phyloP scores from a whole-genome alignment of 2,113 vertebrate genomes.

The Caracal caracal region DNA sequence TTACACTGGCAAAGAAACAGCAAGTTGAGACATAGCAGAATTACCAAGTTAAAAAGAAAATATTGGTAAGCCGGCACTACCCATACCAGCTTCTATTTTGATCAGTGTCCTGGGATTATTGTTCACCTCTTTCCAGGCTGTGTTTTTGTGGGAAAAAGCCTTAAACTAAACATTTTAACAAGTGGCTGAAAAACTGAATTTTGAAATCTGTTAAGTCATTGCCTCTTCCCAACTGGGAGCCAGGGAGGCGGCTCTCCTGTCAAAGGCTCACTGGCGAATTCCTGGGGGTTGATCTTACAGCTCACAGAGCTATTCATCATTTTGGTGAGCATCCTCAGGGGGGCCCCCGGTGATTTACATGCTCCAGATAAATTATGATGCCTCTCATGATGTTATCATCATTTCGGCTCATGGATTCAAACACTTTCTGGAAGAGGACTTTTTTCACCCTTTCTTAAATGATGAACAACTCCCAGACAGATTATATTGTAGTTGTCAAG shows the following conservation, averaged over 20 bases:
- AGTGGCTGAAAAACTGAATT: conserved; percentile 47
- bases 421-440: conserved; percentile 74
- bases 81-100: not conserved
- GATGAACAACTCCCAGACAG: conserved; percentile 81
- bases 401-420: conserved; percentile 72
- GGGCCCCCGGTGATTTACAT: conserved; percentile 71
- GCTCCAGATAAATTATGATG: conserved; percentile 79
- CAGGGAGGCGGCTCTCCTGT: conserved; percentile 62
- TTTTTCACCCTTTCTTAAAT: conserved; percentile 78
- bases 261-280: conserved; percentile 64
- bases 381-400: conserved; percentile 78
- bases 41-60: not conserved
- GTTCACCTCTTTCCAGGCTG: not conserved
- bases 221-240: conserved; percentile 49
- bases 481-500: conserved; percentile 83
- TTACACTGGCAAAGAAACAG: not conserved
- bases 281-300: conserved; percentile 24
- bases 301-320: conserved; percentile 66
- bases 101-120: not conserved
- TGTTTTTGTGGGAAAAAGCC: not conserved
- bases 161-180: conserved; percentile 58
- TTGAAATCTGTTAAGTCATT: conserved; percentile 72
- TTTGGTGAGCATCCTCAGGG: conserved; percentile 62
- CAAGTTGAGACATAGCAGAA: not conserved
- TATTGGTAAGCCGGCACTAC: fast-evolving